A percentile compares a stretch with the other conserved stretches of the same genome.
phyloP scores from a whole-genome alignment of 2,888 invertebrate genomes.

The Ochropacha duplaris region DNA sequence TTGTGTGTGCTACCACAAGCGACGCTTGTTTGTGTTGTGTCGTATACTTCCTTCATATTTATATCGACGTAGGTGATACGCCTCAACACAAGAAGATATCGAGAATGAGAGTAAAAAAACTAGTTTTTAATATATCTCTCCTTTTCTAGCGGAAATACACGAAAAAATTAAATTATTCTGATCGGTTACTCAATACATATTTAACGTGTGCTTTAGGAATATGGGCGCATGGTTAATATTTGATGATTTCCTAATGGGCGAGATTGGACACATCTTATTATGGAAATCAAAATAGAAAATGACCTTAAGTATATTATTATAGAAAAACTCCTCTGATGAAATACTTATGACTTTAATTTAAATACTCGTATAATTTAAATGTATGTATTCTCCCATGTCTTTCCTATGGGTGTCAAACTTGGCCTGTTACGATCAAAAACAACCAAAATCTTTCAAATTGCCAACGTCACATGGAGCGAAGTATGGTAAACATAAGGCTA shows the following conservation, averaged over 20 bases:
- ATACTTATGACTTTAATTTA: background rate
- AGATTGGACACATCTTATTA: slow-evolving; percentile 8
- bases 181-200: slow-evolving; percentile 61
- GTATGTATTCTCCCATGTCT: too few species aligned
- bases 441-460: too few species aligned
- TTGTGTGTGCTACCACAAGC: slow-evolving; percentile 69
- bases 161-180: slow-evolving; percentile 58
- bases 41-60: slow-evolving; percentile 67
- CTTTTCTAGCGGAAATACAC: slow-evolving; percentile 71
- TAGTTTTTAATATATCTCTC: slow-evolving; percentile 60
- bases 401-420: too few species aligned
- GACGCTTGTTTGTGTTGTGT: slow-evolving; percentile 68
- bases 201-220: slow-evolving; percentile 30
- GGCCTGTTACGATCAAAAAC: too few species aligned
- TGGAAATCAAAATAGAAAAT: slow-evolving; percentile 2
- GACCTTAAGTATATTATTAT: background rate
- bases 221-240: slow-evolving; percentile 38
- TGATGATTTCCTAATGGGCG: slow-evolving; percentile 37
- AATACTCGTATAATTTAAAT: too few species aligned
- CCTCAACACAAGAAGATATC: slow-evolving; percentile 46
- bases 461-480: too few species aligned
- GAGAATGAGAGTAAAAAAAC: slow-evolving; percentile 62
- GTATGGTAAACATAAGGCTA: too few species aligned
- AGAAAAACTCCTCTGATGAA: background rate
- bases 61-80: slow-evolving; percentile 61